phyloP scores from a whole-genome alignment of 2,113 vertebrate species.

The Bufo gargarizans region DNA sequence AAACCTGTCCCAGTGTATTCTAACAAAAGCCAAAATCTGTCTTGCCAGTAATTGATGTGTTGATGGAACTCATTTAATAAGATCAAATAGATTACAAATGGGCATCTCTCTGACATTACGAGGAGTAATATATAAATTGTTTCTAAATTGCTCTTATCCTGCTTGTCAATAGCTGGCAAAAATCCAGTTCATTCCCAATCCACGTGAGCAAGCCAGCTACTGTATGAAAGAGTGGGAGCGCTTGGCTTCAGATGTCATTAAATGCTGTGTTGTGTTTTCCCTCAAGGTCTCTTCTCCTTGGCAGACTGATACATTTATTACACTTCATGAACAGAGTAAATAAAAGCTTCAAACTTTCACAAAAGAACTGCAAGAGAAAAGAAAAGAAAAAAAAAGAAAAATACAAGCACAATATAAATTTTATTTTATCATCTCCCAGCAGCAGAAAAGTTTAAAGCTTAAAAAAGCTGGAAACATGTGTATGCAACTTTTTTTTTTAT shows the following conservation, averaged over 20 bases:
- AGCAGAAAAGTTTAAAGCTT: too few relatives aligned
- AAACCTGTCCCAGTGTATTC: not conserved
- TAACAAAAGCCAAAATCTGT: not conserved
- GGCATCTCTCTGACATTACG: not conserved
- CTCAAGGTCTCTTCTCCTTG: constrained; percentile 43
- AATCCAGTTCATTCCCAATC: constrained; percentile 12
- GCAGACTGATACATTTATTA: constrained; percentile 49
- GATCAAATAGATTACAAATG: not conserved
- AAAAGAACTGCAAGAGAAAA: constrained; percentile 7
- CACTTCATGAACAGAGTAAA: constrained; percentile 45
- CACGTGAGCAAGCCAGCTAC: not conserved
- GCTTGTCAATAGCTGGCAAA: constrained; percentile 10
- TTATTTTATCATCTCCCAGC: not conserved
- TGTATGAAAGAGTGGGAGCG: constrained; percentile 21
- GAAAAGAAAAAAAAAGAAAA: not conserved
- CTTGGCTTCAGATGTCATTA: constrained; percentile 49
- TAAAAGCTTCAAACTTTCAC: constrained; percentile 38
- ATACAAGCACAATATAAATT: not conserved
- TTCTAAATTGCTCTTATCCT: constrained; percentile 18
- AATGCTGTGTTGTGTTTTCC: constrained; percentile 46
- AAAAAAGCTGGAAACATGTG: too few relatives aligned
- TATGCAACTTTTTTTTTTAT: too few relatives aligned
- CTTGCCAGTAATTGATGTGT: not conserved
- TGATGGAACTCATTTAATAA: not conserved
- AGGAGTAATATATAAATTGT: constrained; percentile 1